Conservation (phyloP, 2,113 vertebrate species). For the Donacobius atricapilla region DNA sequence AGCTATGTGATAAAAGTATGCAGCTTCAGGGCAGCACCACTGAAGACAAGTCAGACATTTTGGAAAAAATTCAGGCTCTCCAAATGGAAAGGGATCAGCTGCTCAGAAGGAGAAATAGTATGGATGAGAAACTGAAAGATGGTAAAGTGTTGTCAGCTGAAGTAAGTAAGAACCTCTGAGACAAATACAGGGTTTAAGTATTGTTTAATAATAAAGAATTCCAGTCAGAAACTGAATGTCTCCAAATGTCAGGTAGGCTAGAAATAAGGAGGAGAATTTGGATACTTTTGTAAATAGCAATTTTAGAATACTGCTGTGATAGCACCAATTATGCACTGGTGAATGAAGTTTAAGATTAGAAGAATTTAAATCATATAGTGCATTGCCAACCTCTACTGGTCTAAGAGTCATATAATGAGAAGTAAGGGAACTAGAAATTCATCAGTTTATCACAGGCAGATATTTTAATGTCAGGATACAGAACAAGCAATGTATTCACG, state of each 20-base stretch:
- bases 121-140: constrained; percentile 82
- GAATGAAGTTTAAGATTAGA: neutral
- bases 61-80: constrained; percentile 75
- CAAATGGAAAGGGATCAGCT: constrained; percentile 78
- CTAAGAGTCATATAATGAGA: neutral
- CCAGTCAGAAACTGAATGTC: neutral
- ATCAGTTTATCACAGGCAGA: neutral
- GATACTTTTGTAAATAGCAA: neutral
- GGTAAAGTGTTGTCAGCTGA: constrained; percentile 77
- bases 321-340: neutral
- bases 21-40: constrained; percentile 66
- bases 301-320: neutral
- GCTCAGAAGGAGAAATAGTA: constrained; percentile 72
- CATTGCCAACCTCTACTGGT: neutral
- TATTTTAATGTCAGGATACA: neutral
- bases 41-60: constrained; percentile 69
- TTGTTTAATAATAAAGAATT: neutral
- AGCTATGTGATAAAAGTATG: constrained; percentile 73
- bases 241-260: neutral
- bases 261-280: neutral
- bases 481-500: neutral
- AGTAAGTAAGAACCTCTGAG: constrained; percentile 72
- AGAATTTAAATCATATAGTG: neutral
- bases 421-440: neutral
- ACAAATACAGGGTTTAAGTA: neutral